These are phyloP conservation scores for Coecobrya sp. DNA, from an alignment of 2,888 invertebrate species.

Conservation along the genomic window DNA sequence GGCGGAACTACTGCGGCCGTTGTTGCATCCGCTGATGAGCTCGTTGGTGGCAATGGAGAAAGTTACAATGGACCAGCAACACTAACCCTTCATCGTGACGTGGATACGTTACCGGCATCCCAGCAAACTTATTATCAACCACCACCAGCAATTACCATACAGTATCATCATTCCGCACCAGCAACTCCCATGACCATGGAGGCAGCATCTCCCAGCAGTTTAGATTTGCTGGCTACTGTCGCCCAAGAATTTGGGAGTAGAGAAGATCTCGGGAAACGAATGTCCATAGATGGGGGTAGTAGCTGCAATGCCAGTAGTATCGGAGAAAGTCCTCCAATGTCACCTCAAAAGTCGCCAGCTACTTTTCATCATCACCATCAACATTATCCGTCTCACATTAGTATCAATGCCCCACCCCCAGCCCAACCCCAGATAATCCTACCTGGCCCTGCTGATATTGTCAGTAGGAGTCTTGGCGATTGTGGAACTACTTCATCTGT, in stretches of 20 bases:
- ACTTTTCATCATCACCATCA: conserved; percentile 42
- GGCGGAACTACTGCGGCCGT: conserved; percentile 3
- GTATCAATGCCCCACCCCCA: neutral
- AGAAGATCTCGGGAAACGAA: conserved; percentile 80
- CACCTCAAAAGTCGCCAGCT: conserved; percentile 52
- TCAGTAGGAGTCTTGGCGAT: neutral
- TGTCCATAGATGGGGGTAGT: conserved; percentile 70
- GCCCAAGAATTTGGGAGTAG: conserved; percentile 85
- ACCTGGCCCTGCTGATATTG: neutral
- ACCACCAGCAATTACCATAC: conserved; percentile 74
- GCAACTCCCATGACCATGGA: conserved; percentile 68
- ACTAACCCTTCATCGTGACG: conserved; percentile 73
- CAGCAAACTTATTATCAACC: conserved; percentile 17
- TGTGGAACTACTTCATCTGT: neutral
- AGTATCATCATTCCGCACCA: conserved; percentile 76
- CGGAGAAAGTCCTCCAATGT: conserved; percentile 79
- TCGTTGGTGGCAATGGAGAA: conserved; percentile 45
- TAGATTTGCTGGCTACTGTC: conserved; percentile 85
- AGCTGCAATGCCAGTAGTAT: conserved; percentile 72
- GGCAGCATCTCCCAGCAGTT: conserved; percentile 68
- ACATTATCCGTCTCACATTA: neutral
- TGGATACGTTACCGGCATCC: neutral
- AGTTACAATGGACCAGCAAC: conserved; percentile 65
- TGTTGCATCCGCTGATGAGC: conserved; percentile 41
- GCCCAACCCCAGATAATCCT: neutral